phyloP scores from a whole-genome alignment of 1,140 invertebrate species.

The Ips typographus region DNA sequence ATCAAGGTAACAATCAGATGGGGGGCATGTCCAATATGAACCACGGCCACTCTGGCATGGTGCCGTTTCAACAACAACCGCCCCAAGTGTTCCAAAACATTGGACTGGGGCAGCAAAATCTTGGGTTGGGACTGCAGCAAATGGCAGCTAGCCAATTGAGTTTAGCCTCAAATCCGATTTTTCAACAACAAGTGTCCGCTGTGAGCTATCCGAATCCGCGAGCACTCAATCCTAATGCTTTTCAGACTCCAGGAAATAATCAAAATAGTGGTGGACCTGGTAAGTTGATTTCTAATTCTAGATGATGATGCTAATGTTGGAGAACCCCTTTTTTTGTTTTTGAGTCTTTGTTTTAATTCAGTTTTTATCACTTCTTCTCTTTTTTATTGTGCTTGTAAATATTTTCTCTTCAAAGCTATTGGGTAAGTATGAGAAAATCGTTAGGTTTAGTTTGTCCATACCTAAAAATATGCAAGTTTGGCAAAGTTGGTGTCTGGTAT shows the following conservation, averaged over 20 bases:
- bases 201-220: slow-evolving; percentile 71
- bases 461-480: too few relatives aligned
- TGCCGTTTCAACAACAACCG: slow-evolving; percentile 15
- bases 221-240: slow-evolving; percentile 69
- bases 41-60: slow-evolving; percentile 12
- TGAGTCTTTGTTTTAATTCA: too few relatives aligned
- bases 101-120: slow-evolving; percentile 56
- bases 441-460: too few relatives aligned
- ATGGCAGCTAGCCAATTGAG: slow-evolving; percentile 48
- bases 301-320: background rate
- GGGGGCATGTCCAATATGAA: slow-evolving; percentile 3
- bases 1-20: background rate
- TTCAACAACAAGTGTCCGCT: slow-evolving; percentile 62
- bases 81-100: slow-evolving; percentile 16
- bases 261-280: slow-evolving; percentile 15
- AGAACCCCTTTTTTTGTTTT: background rate
- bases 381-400: too few relatives aligned
- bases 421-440: too few relatives aligned
- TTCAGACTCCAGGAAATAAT: slow-evolving; percentile 53
- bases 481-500: too few relatives aligned
- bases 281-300: background rate
- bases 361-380: too few relatives aligned
- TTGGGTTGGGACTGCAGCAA: slow-evolving; percentile 48
- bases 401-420: too few relatives aligned
- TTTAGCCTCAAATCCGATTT: slow-evolving; percentile 58